phyloP scores from a whole-genome alignment of 2,888 invertebrate species.

The Odontocerum albicorne region DNA sequence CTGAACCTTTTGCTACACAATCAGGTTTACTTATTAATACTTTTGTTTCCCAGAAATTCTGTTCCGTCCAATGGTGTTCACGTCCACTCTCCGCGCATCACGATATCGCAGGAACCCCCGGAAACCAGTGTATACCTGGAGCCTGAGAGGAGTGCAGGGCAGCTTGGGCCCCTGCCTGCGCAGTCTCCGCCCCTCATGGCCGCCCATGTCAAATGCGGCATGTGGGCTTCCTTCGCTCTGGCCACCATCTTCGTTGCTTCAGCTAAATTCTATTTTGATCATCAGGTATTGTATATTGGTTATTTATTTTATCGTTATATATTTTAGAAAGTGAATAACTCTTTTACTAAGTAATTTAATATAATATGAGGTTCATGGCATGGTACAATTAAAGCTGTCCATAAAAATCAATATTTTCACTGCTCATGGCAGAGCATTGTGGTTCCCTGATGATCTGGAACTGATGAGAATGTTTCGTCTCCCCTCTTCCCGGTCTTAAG shows the following conservation, averaged over 20 bases:
- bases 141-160: conserved; percentile 38
- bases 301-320: too few relatives aligned
- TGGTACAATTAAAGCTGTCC: not conserved
- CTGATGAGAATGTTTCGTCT: too few relatives aligned
- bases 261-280: conserved; percentile 72
- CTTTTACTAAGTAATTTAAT: too few relatives aligned
- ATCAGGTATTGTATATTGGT: too few relatives aligned
- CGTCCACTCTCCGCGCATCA: not conserved
- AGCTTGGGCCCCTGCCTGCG: conserved; percentile 44
- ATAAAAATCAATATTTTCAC: too few relatives aligned
- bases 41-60: conserved; percentile 7
- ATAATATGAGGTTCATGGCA: too few relatives aligned
- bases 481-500: too few relatives aligned
- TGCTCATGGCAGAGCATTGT: too few relatives aligned
- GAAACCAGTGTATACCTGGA: conserved; percentile 55
- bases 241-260: conserved; percentile 70
- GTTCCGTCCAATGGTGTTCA: conserved; percentile 16
- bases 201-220: conserved; percentile 66
- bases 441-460: too few relatives aligned
- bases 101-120: conserved; percentile 36
- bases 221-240: conserved; percentile 71
- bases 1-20: not conserved
- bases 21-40: conserved; percentile 1
- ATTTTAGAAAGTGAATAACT: too few relatives aligned
- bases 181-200: conserved; percentile 50